These are phyloP conservation scores for Delphinapterus leucas DNA, from an alignment of 2,113 vertebrate species.

Conservation along the genomic window DNA sequence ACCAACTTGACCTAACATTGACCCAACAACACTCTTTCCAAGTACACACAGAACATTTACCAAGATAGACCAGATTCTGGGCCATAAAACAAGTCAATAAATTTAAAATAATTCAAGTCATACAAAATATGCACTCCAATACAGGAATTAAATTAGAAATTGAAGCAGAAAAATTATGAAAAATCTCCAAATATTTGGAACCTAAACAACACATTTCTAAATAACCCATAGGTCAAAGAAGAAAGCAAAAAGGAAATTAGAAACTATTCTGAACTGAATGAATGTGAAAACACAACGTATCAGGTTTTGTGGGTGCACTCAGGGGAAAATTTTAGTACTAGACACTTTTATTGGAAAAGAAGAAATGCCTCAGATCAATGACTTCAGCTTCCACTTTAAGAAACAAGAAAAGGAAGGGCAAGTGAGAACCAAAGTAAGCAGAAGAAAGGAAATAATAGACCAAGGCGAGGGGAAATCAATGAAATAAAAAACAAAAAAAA, in stretches of 20 bases:
- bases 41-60: background rate
- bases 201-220: background rate
- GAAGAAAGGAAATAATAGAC: background rate
- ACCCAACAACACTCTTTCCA: background rate
- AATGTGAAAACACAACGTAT: background rate
- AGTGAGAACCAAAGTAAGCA: background rate
- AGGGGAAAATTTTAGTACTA: background rate
- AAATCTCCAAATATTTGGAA: background rate
- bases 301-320: background rate
- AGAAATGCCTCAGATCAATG: background rate
- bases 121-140: background rate
- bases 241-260: background rate
- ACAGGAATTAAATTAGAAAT: background rate
- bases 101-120: constrained; percentile 2
- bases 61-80: background rate
- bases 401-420: background rate
- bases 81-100: background rate
- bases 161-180: background rate
- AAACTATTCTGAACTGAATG: background rate
- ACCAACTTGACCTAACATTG: background rate
- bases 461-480: background rate
- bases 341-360: background rate
- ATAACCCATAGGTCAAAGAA: background rate
- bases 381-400: background rate
- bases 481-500: background rate